These are phyloP conservation scores for Cecidostiba fungosa DNA, from an alignment of 2,888 invertebrate species.

Conservation along the genomic window DNA sequence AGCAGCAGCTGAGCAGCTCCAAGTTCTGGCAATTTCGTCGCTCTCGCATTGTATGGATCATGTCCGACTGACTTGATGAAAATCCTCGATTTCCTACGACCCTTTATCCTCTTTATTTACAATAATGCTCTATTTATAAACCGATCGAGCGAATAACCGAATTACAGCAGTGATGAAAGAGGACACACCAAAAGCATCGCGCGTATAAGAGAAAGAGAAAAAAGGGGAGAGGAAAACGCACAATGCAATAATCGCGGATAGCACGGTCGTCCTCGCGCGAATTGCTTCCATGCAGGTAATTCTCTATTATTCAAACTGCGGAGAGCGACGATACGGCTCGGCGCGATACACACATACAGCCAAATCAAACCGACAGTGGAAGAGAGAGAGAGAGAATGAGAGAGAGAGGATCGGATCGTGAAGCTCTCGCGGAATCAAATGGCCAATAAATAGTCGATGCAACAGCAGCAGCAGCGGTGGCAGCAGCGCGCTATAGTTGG, in stretches of 20 bases:
- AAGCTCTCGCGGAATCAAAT: constrained; percentile 58
- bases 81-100: constrained; percentile 48
- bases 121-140: background rate
- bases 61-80: constrained; percentile 57
- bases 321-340: constrained; percentile 68
- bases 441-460: constrained; percentile 66
- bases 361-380: constrained; percentile 63
- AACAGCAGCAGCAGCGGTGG: background rate
- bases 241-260: constrained; percentile 56
- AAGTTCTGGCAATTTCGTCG: constrained; percentile 52
- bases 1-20: constrained; percentile 55
- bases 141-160: constrained; percentile 13
- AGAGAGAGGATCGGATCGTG: constrained; percentile 2
- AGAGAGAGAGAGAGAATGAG: too few species aligned
- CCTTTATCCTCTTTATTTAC: constrained; percentile 59
- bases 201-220: background rate
- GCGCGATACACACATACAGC: constrained; percentile 58
- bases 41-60: constrained; percentile 43
- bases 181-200: background rate
- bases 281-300: constrained; percentile 72
- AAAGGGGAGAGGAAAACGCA: constrained; percentile 5
- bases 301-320: constrained; percentile 72
- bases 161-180: constrained; percentile 14
- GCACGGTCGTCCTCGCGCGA: constrained; percentile 63
- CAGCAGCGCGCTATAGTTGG: constrained; percentile 31